phyloP scores from a whole-genome alignment of 2,797 vertebrate species.

The Sarcoramphus papa region DNA sequence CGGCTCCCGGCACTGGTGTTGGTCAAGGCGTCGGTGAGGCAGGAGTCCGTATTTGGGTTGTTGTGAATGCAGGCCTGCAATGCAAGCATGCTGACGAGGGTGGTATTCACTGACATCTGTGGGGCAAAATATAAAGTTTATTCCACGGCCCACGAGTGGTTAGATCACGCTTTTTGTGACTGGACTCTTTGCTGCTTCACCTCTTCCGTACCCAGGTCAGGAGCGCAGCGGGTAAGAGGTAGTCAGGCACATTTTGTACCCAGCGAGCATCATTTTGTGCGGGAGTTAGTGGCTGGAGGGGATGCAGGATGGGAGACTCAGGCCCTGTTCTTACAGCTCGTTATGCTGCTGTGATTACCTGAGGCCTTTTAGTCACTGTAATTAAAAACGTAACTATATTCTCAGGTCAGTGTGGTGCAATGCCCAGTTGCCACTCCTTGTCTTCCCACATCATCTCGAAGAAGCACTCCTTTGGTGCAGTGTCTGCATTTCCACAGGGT shows the following conservation, averaged over 20 bases:
- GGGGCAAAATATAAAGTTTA: not conserved
- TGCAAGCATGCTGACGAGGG: fast-evolving
- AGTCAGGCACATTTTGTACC: not conserved
- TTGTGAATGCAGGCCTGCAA: fast-evolving
- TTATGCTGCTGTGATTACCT: not conserved
- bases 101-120: fast-evolving
- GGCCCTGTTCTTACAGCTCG: not conserved
- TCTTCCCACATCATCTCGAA: not conserved
- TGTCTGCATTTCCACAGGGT: not conserved
- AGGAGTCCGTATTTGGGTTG: fast-evolving
- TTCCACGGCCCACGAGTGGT: fast-evolving
- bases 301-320: not conserved
- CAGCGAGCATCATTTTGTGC: not conserved
- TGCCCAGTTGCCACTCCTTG: not conserved
- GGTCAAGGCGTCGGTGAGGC: not conserved
- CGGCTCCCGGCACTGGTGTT: fast-evolving
- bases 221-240: not conserved
- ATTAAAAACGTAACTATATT: not conserved
- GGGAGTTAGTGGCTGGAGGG: not conserved
- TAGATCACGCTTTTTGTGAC: fast-evolving
- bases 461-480: not conserved
- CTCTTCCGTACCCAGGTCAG: fast-evolving
- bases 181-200: not conserved
- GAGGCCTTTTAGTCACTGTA: fast-evolving
- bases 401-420: fast-evolving